Evolutionary conservation across 2,113 vertebrate genomes (phyloP), one percentile per base, ranked within the genome.

Genomic region (Capricornis sumatraensis): DNA sequence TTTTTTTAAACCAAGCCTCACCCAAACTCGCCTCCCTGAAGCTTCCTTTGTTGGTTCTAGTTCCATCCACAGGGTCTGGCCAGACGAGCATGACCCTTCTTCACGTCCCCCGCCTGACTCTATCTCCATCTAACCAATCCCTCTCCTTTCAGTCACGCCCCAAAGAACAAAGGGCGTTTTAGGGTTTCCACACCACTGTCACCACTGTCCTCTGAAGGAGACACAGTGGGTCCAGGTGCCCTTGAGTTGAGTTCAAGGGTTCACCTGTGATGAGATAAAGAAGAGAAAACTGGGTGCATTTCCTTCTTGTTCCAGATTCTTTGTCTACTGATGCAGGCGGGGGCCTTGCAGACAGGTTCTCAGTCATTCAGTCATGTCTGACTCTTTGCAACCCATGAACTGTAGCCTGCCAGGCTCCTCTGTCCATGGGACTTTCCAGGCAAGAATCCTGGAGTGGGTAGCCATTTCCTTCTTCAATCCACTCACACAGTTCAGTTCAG

Each of bases 241-340:
- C 17, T 90, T 33, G 33, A 58, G 84, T 12, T 74, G 23, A 81
- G 33, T 36, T 60, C 52, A 57, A 30, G 40, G 30, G 4, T 33
- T 43, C 10, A 14, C 27, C 21, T 55, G 25, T 25, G 11, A 17
- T 6, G 27, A 30, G 45, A 53, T 19, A 7, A 60, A 43, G 27
- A 53, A 28, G 30, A n/a, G 36, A 21, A 74, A 33, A 30, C 28
- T 33, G 28, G 3, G 15, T n/a, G n/a, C 9, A 2, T 33, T 9
- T 27, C 21, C 57, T 47, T 84, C 64, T 60, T 58, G 28, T 33
- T 67, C n/a, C 25, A n/a, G 45, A 64, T 9, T 33, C 55, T 25
- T 11, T n/a, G 2, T 52, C 52, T 74, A 0, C 5, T 15, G 62
- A 50, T 2, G 10, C 27, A 74, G 76, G 10, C 0, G 0, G 15